Evolutionary conservation across 2,888 invertebrate genomes (phyloP).

Genomic region (Epiblema foenella): DNA sequence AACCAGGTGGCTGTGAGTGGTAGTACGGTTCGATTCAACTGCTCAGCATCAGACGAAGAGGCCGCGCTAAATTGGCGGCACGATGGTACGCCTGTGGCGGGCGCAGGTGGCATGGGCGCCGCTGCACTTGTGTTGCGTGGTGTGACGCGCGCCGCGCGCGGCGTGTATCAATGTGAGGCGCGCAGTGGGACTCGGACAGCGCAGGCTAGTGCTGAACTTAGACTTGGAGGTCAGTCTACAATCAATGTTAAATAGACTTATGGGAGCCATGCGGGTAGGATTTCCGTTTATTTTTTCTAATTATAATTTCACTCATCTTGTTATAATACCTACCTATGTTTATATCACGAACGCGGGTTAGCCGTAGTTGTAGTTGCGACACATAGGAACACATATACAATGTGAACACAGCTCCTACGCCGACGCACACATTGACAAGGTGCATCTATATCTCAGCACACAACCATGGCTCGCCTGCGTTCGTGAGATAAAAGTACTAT

Average conservation of each 20-base stretch:
- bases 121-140: conserved; percentile 60
- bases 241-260: not conserved
- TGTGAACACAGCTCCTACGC: no score
- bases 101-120: conserved; percentile 70
- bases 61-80: conserved; percentile 87
- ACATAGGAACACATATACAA: no score
- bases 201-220: conserved; percentile 90
- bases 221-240: conserved; percentile 88
- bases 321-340: no score
- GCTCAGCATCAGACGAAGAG: conserved; percentile 81
- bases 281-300: not conserved
- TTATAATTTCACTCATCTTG: no score
- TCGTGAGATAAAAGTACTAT: no score
- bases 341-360: no score
- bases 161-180: conserved; percentile 95
- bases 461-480: no score
- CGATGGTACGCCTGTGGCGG: conserved; percentile 86
- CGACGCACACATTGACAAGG: no score
- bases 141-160: conserved; percentile 90
- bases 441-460: no score
- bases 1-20: conserved; percentile 87
- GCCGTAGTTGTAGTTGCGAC: no score
- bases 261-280: not conserved
- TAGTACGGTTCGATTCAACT: conserved; percentile 87
- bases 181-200: conserved; percentile 88